A percentile compares a stretch with the other conserved stretches of the same genome.
Conservation (phyloP, 1,140 invertebrate genomes). For the Zaprionus capensis region DNA sequence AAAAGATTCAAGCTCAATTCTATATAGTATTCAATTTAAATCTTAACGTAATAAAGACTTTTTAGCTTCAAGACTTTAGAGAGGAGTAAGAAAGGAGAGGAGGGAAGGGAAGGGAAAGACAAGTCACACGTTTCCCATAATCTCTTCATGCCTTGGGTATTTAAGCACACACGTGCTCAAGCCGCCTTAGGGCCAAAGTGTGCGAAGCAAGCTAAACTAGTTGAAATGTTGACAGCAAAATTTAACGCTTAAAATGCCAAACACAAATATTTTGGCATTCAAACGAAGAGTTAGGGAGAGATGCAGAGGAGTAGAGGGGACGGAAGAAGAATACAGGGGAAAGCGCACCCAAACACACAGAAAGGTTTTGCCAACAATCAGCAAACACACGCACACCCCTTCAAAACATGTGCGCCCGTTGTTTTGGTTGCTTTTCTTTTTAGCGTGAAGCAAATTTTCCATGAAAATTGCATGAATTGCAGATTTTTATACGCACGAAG, state of each 20-base stretch:
- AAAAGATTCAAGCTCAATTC: neutral
- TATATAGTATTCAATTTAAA: neutral
- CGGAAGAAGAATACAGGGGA: neutral
- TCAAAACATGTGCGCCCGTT: conserved; percentile 24
- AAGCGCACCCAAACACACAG: conserved; percentile 33
- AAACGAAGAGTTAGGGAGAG: conserved; percentile 51
- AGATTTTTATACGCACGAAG: conserved; percentile 81
- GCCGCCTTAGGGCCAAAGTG: no score
- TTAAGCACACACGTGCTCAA: conserved; percentile 51
- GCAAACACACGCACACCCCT: conserved; percentile 8
- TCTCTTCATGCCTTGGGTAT: conserved; percentile 32
- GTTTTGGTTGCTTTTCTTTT: conserved; percentile 32
- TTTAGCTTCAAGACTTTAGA: neutral
- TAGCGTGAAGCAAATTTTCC: conserved; percentile 76
- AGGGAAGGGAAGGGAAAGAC: neutral
- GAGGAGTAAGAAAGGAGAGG: no score
- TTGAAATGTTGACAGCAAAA: conserved; percentile 75
- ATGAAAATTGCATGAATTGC: conserved; percentile 83
- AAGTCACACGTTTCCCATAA: conserved; percentile 22
- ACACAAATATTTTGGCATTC: conserved; percentile 82
- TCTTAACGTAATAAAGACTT: neutral
- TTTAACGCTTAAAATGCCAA: conserved; percentile 81
- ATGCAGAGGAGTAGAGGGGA: neutral
- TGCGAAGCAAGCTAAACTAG: conserved; percentile 8
- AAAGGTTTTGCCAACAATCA: conserved; percentile 35